A percentile compares a stretch with the other conserved stretches of the same genome.
phyloP scores from a whole-genome alignment of 2,888 invertebrate species.

The Dusona sp. region DNA sequence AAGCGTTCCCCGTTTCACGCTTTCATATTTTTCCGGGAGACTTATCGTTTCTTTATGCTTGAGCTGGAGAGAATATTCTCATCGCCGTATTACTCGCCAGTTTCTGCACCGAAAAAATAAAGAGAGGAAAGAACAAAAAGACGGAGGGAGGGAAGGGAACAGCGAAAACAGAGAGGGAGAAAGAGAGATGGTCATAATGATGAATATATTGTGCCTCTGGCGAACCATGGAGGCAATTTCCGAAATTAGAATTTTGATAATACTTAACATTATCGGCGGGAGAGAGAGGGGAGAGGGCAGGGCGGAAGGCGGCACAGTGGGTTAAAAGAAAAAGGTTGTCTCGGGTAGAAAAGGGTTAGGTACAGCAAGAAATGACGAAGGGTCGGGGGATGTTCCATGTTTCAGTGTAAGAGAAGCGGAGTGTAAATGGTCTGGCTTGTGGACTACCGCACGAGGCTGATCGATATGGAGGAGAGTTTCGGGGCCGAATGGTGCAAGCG shows the following conservation, averaged over 20 bases:
- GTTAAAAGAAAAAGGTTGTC: constrained; percentile 35
- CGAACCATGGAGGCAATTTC: no score
- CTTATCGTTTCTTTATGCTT: constrained; percentile 32
- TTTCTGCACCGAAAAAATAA: constrained; percentile 55
- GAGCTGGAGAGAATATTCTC: constrained; percentile 23
- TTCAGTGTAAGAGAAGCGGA: constrained; percentile 55
- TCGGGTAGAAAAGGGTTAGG: constrained; percentile 5
- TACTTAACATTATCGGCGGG: no score
- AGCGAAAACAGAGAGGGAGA: neutral
- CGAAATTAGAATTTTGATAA: no score
- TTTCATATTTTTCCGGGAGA: constrained; percentile 65
- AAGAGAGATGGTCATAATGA: no score
- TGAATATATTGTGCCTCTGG: no score
- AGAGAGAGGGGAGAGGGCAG: neutral
- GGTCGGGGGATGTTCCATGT: constrained; percentile 68
- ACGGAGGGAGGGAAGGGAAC: neutral
- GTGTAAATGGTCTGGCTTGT: constrained; percentile 68
- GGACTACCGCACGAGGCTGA: constrained; percentile 75
- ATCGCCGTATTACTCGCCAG: constrained; percentile 40
- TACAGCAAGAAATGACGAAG: constrained; percentile 24
- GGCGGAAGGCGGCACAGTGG: constrained; percentile 21
- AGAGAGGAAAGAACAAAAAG: constrained; percentile 52
- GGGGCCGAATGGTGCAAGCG: constrained; percentile 66
- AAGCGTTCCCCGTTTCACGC: constrained; percentile 65
- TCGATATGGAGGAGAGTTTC: constrained; percentile 78